Evolutionary conservation across 2,797 vertebrate genomes (phyloP).

Genomic region (Simalia tracyae): DNA sequence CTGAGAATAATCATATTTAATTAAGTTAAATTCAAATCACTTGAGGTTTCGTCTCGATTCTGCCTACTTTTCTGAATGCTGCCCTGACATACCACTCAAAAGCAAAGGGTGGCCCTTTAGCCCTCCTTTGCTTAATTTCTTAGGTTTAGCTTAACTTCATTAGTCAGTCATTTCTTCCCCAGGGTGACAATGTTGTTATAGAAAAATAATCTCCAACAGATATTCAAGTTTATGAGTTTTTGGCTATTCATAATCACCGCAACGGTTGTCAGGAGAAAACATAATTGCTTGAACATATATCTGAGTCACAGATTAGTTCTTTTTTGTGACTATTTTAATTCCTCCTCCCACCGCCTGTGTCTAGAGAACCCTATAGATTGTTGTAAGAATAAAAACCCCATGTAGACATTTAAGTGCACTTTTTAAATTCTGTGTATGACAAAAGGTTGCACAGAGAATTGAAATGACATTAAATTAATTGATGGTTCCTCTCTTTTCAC

Average conservation of each 20-base stretch:
- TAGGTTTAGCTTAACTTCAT: not conserved
- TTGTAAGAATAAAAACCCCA: constrained; percentile 39
- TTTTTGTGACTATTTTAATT: constrained; percentile 39
- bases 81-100: not conserved
- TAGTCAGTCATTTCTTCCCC: not conserved
- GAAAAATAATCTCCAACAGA: constrained; percentile 24
- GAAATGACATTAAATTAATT: constrained; percentile 25
- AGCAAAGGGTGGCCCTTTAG: not conserved
- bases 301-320: constrained; percentile 22
- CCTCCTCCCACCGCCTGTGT: constrained; percentile 42
- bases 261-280: not conserved
- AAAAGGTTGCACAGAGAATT: constrained; percentile 42
- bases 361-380: constrained; percentile 27
- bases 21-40: not conserved
- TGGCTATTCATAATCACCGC: constrained; percentile 18
- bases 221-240: not conserved
- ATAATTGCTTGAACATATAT: constrained; percentile 26
- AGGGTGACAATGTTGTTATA: not conserved
- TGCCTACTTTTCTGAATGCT: not conserved
- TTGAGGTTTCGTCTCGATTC: not conserved
- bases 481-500: constrained; percentile 4
- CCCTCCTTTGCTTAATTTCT: not conserved
- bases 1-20: not conserved
- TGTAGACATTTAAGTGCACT: constrained; percentile 39
- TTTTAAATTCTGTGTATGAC: constrained; percentile 42